Percentiles rank a stretch among this genome's conserved stretches.
Evolutionary conservation across 1,140 invertebrate genomes (phyloP).

Genomic region (Caerostris extrusa): DNA sequence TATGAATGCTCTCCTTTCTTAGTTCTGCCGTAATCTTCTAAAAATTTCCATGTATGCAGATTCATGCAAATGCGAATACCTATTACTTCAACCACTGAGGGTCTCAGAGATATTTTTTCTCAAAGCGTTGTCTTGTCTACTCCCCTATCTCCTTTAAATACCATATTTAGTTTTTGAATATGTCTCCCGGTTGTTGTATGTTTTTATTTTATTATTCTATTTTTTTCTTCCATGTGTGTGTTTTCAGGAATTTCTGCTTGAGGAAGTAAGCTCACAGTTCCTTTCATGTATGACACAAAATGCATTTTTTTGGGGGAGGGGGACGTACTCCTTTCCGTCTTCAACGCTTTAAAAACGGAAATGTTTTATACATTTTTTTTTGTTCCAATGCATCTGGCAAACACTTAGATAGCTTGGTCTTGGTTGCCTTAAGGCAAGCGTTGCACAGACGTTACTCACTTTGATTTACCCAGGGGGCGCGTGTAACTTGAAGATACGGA

Average conservation of each 20-base stretch:
- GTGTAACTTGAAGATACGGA: too few relatives aligned
- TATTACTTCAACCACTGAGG: neutral
- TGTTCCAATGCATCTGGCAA: too few relatives aligned
- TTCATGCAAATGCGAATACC: conserved; percentile 17
- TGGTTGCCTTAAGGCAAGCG: too few relatives aligned
- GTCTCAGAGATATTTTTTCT: neutral
- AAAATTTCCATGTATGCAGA: conserved; percentile 50
- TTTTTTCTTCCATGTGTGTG: neutral
- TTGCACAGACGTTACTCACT: too few relatives aligned
- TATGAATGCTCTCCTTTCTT: neutral
- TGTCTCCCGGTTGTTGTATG: neutral
- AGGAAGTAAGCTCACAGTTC: neutral
- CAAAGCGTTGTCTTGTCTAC: conserved; percentile 5
- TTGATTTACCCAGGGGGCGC: too few relatives aligned
- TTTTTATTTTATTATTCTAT: neutral
- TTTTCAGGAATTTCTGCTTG: neutral
- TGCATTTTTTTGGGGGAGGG: too few relatives aligned
- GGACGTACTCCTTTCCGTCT: too few relatives aligned
- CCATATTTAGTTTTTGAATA: neutral
- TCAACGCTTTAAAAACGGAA: too few relatives aligned
- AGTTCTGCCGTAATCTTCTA: neutral
- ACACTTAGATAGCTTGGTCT: too few relatives aligned
- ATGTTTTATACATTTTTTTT: too few relatives aligned
- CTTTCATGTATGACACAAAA: neutral
- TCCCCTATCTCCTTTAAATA: conserved; percentile 41